These are phyloP conservation scores for Psilopogon haemacephalus DNA, from an alignment of 2,113 vertebrate species.

Conservation along the genomic window DNA sequence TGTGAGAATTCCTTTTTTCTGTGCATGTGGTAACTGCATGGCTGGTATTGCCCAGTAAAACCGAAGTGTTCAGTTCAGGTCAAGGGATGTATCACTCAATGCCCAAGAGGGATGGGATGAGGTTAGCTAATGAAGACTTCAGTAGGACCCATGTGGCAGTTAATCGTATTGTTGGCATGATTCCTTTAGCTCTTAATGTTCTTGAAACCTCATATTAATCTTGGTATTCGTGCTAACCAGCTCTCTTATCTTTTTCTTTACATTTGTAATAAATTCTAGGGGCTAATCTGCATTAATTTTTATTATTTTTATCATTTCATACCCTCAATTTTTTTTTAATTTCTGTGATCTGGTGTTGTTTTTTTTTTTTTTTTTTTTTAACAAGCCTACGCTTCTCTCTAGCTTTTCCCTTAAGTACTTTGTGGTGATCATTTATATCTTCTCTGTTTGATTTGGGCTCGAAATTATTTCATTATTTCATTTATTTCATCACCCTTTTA, in stretches of 20 bases:
- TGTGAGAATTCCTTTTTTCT: background rate
- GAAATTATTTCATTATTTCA: background rate
- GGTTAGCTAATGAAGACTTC: background rate
- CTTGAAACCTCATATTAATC: background rate
- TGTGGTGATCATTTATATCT: background rate
- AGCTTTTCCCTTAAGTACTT: background rate
- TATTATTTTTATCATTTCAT: background rate
- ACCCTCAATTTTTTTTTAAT: background rate
- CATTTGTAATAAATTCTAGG: background rate
- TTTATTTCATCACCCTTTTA: background rate
- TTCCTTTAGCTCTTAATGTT: background rate
- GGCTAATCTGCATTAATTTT: background rate
- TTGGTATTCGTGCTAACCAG: background rate
- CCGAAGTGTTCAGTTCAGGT: accelerated
- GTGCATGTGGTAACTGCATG: background rate
- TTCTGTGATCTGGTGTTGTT: background rate
- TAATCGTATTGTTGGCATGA: background rate
- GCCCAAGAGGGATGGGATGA: accelerated
- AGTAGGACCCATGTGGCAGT: background rate
- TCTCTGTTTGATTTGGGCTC: background rate
- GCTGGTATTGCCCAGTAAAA: background rate
- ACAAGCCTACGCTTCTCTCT: background rate
- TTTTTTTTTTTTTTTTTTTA: too few species aligned
- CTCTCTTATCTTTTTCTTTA: background rate
- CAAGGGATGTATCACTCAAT: accelerated